Evolutionary conservation across 2,888 invertebrate species (phyloP).

Genomic region (Lasioglossum leucozonium): DNA sequence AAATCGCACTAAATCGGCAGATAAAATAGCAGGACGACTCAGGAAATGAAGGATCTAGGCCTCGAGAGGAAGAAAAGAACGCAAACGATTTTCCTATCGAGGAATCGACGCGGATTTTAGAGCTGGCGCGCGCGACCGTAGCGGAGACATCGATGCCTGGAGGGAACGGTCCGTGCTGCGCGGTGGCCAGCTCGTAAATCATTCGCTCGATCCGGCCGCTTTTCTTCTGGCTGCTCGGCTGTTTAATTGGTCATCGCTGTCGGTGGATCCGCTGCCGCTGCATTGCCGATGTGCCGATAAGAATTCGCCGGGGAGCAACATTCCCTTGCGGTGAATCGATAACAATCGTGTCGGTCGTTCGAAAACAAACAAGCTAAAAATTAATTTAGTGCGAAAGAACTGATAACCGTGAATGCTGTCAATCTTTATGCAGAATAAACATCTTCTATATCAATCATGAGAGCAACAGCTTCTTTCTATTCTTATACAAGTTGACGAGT

Average conservation of each 20-base stretch:
- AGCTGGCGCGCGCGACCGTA: background rate
- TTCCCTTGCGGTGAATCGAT: slow-evolving; percentile 26
- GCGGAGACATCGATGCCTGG: slow-evolving; percentile 48
- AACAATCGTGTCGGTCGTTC: slow-evolving; percentile 27
- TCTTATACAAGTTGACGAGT: too few species aligned
- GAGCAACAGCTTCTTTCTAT: too few species aligned
- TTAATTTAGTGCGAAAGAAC: background rate
- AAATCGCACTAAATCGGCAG: background rate
- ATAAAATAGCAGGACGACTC: background rate
- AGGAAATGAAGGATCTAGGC: background rate
- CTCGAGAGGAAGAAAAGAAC: background rate
- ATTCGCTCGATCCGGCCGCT: slow-evolving; percentile 50
- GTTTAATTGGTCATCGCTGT: slow-evolving; percentile 64
- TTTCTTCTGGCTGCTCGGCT: slow-evolving; percentile 49
- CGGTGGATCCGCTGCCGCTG: slow-evolving; percentile 18
- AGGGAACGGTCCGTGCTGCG: slow-evolving; percentile 22
- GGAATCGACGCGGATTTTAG: background rate
- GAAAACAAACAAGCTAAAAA: background rate
- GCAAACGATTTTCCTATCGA: background rate
- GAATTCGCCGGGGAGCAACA: slow-evolving; percentile 13
- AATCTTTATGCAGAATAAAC: too few species aligned
- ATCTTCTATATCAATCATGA: too few species aligned
- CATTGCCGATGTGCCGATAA: slow-evolving; percentile 56
- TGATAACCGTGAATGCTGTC: too few species aligned
- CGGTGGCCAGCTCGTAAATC: slow-evolving; percentile 64